Evolutionary conservation across 2,797 vertebrate genomes (phyloP).

Genomic region (Furcifer pardalis): DNA sequence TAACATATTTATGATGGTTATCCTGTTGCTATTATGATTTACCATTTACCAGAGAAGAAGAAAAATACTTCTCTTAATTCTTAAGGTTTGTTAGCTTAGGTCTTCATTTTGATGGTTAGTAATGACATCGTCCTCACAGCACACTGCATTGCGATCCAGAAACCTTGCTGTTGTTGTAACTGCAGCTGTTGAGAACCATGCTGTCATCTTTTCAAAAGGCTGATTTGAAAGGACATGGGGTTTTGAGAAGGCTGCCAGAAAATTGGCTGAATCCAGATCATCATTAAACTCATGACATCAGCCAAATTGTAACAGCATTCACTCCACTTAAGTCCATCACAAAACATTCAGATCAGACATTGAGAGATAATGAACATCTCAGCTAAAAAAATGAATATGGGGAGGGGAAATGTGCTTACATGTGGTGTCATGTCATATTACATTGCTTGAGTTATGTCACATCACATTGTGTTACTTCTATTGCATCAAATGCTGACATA

Average conservation of each 20-base stretch:
- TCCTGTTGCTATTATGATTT: not conserved
- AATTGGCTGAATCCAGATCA: conserved; percentile 61
- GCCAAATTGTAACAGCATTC: conserved; percentile 50
- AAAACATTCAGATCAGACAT: conserved; percentile 63
- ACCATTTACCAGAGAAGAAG: conserved; percentile 15
- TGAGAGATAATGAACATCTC: conserved; percentile 66
- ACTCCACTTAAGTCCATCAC: conserved; percentile 64
- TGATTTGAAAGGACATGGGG: conserved; percentile 62
- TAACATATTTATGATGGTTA: not conserved
- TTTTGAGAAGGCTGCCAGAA: conserved; percentile 58
- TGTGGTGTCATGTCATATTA: conserved; percentile 69
- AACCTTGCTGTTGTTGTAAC: conserved; percentile 7
- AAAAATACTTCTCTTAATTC: not conserved
- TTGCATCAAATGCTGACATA: conserved; percentile 59
- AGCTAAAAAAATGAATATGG: conserved; percentile 60
- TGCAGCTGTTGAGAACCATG: not conserved
- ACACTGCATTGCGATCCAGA: conserved; percentile 3
- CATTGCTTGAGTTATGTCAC: conserved; percentile 69
- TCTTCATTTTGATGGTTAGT: not conserved
- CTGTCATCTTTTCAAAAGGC: conserved; percentile 42
- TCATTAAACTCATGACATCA: conserved; percentile 66
- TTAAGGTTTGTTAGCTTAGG: not conserved
- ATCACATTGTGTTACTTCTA: conserved; percentile 50
- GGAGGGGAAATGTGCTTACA: conserved; percentile 56
- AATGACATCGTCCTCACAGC: conserved; percentile 28